Conservation (phyloP, 2,888 invertebrate genomes). For the Morpho achilles region DNA sequence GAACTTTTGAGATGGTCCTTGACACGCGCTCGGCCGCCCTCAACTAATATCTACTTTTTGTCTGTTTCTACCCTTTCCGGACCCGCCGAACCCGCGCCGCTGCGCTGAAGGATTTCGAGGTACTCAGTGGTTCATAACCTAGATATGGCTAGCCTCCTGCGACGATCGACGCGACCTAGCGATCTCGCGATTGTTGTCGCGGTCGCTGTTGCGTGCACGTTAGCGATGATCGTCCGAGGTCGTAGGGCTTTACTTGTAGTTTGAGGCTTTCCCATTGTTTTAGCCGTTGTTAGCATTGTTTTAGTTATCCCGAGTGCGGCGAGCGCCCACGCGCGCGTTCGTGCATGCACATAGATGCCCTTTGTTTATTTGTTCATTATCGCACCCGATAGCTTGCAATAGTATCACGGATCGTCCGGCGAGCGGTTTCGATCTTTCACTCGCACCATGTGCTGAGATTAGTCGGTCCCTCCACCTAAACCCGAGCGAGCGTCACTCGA, state of each 20-base stretch:
- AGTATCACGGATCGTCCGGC: conserved; percentile 70
- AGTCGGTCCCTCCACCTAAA: conserved; percentile 51
- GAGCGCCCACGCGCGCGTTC: conserved; percentile 72
- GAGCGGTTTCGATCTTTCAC: conserved; percentile 66
- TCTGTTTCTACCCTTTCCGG: conserved; percentile 85
- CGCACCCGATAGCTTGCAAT: conserved; percentile 77
- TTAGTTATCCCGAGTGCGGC: conserved; percentile 75
- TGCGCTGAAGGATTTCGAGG: conserved; percentile 92
- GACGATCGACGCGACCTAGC: conserved; percentile 65
- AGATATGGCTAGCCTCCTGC: conserved; percentile 73
- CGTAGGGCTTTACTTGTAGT: conserved; percentile 80
- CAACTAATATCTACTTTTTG: conserved; percentile 83
- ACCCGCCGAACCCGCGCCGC: conserved; percentile 83
- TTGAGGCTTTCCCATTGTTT: conserved; percentile 80
- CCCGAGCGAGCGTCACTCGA: conserved; percentile 59
- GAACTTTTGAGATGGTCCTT: conserved; percentile 97
- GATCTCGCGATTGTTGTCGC: conserved; percentile 60
- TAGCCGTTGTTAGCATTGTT: conserved; percentile 79
- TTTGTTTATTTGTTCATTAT: conserved; percentile 75
- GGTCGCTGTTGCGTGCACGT: conserved; percentile 58
- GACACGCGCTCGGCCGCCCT: conserved; percentile 75
- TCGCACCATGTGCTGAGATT: conserved; percentile 57
- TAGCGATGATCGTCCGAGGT: conserved; percentile 74
- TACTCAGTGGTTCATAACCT: conserved; percentile 81
- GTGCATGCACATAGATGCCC: conserved; percentile 77